Percentiles rank a stretch among this genome's conserved stretches.
Conservation (phyloP, 1,140 invertebrate species). For the Papilio glaucus region DNA sequence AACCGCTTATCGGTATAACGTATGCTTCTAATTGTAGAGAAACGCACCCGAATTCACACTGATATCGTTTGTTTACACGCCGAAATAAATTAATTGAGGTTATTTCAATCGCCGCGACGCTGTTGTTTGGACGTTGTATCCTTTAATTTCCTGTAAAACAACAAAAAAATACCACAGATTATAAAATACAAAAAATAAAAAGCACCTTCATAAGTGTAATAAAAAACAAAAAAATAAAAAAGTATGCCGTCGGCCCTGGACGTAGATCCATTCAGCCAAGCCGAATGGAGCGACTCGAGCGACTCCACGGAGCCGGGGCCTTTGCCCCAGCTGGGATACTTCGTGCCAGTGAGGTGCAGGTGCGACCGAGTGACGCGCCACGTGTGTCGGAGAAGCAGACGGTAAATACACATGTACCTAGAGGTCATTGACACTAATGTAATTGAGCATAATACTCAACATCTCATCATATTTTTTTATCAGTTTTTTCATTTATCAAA, state of each 20-base stretch:
- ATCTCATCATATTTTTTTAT: too few species aligned
- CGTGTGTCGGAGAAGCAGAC: constrained; percentile 77
- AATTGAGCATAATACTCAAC: too few species aligned
- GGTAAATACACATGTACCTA: constrained; percentile 64
- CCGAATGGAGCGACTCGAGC: constrained; percentile 77
- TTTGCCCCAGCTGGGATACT: constrained; percentile 78
- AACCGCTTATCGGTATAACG: constrained; percentile 46
- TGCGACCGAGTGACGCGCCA: constrained; percentile 67
- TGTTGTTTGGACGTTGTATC: constrained; percentile 39
- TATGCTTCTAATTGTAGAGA: constrained; percentile 55
- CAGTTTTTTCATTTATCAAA: too few species aligned
- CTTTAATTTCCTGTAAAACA: background rate
- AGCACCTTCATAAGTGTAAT: background rate
- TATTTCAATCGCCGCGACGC: constrained; percentile 49
- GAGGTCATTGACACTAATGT: constrained; percentile 5
- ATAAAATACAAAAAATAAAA: background rate
- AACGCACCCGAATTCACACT: constrained; percentile 60
- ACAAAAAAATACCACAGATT: background rate
- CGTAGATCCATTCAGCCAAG: constrained; percentile 70
- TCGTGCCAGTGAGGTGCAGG: constrained; percentile 74
- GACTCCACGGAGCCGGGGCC: constrained; percentile 68
- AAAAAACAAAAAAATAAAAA: constrained; percentile 13
- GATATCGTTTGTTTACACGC: constrained; percentile 57
- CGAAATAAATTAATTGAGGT: constrained; percentile 51
- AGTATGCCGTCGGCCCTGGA: constrained; percentile 71